A percentile compares a stretch with the other conserved stretches of the same genome.
phyloP scores from a whole-genome alignment of 2,797 vertebrate genomes.

The Karalla daura region DNA sequence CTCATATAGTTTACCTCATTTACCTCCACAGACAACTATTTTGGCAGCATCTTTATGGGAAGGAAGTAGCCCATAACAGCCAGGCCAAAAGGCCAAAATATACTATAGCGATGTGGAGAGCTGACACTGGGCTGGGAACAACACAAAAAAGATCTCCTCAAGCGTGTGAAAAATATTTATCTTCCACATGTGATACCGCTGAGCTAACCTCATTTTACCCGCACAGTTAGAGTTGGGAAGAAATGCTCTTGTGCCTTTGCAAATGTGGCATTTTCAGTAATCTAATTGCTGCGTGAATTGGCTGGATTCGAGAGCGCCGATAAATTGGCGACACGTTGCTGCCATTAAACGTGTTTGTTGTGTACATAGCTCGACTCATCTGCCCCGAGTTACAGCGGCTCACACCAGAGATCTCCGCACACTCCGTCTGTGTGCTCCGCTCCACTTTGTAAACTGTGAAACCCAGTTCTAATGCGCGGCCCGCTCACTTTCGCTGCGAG shows the following conservation, averaged over 20 bases:
- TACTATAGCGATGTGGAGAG: constrained; percentile 2
- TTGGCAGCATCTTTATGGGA: background rate
- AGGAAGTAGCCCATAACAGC: background rate
- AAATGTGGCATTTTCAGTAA: constrained; percentile 16
- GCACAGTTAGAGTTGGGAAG: constrained; percentile 1
- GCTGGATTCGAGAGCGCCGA: constrained; percentile 21
- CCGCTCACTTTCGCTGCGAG: constrained; percentile 27
- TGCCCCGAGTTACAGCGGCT: constrained; percentile 53
- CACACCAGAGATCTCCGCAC: constrained; percentile 43
- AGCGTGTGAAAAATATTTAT: background rate
- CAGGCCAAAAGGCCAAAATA: background rate
- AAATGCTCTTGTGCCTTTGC: constrained; percentile 10
- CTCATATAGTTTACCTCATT: background rate
- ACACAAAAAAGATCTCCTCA: background rate
- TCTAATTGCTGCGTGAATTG: constrained; percentile 34
- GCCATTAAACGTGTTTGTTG: constrained; percentile 53
- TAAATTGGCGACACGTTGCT: constrained; percentile 50
- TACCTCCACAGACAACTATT: constrained; percentile 7
- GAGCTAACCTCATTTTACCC: constrained; percentile 11
- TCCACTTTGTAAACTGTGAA: constrained; percentile 56
- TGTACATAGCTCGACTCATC: constrained; percentile 58
- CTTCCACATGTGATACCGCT: constrained; percentile 1
- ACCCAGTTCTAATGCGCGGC: constrained; percentile 28
- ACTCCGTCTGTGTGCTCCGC: constrained; percentile 42
- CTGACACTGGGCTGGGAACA: background rate